Conservation (phyloP, 2,113 vertebrate species). For the Suricata suricatta region DNA sequence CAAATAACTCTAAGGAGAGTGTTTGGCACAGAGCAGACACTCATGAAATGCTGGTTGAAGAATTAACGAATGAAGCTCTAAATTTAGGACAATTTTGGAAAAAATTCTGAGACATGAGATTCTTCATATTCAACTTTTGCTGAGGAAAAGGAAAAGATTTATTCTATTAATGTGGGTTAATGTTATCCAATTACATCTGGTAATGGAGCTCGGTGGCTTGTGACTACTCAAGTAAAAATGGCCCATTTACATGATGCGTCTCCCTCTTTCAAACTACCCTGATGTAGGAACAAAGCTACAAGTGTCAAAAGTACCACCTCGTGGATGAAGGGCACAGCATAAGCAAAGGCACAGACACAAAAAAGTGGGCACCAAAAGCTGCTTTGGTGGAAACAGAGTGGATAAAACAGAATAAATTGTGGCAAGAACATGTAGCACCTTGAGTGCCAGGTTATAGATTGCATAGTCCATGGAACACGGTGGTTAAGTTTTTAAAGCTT, state of each 20-base stretch:
- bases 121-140: background rate
- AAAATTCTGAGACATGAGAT: background rate
- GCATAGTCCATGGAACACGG: background rate
- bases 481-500: background rate
- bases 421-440: background rate
- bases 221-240: background rate
- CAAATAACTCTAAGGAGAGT: background rate
- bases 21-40: background rate
- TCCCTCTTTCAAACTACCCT: background rate
- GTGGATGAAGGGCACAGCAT: background rate
- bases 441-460: background rate
- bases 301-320: background rate
- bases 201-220: background rate
- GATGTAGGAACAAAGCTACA: background rate
- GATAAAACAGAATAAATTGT: background rate
- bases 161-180: background rate
- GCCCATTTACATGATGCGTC: background rate
- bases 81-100: background rate
- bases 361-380: background rate
- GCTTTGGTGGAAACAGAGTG: background rate
- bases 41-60: background rate
- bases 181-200: background rate
- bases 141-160: background rate
- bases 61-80: background rate
- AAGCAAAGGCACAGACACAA: background rate